phyloP scores from a whole-genome alignment of 1,140 invertebrate species.

The Rhizoglyphus robini region DNA sequence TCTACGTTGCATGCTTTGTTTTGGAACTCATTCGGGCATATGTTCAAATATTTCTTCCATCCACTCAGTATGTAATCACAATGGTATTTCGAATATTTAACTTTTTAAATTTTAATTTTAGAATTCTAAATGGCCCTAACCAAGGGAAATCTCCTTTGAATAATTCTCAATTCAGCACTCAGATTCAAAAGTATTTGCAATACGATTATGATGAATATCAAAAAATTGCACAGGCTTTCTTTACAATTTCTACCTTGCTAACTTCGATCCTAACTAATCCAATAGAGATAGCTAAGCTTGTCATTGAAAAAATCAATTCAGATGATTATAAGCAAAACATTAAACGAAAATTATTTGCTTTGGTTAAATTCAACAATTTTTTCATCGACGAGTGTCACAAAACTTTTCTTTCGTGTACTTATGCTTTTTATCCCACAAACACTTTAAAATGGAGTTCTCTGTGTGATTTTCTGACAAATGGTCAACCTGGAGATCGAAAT shows the following conservation, averaged over 20 bases:
- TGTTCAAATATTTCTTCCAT: background rate
- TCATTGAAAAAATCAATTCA: background rate
- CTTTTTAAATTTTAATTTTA: too few species aligned
- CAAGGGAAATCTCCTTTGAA: background rate
- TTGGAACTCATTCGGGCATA: background rate
- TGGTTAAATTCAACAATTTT: conserved; percentile 33
- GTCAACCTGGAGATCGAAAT: background rate
- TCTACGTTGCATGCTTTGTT: background rate
- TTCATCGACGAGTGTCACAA: conserved; percentile 74
- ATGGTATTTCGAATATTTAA: too few species aligned
- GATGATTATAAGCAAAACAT: background rate
- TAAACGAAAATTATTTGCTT: background rate
- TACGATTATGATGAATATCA: background rate
- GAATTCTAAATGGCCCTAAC: too few species aligned
- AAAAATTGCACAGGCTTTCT: background rate
- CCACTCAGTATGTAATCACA: background rate
- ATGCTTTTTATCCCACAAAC: conserved; percentile 88
- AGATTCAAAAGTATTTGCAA: background rate
- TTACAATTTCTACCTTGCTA: background rate
- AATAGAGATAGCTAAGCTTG: background rate
- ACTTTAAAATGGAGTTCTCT: conserved; percentile 80
- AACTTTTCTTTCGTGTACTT: conserved; percentile 79
- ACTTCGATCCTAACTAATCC: background rate
- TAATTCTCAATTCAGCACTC: background rate
- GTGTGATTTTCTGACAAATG: conserved; percentile 50